Conservation (phyloP, 2,113 vertebrate species). For the Promerops cafer region DNA sequence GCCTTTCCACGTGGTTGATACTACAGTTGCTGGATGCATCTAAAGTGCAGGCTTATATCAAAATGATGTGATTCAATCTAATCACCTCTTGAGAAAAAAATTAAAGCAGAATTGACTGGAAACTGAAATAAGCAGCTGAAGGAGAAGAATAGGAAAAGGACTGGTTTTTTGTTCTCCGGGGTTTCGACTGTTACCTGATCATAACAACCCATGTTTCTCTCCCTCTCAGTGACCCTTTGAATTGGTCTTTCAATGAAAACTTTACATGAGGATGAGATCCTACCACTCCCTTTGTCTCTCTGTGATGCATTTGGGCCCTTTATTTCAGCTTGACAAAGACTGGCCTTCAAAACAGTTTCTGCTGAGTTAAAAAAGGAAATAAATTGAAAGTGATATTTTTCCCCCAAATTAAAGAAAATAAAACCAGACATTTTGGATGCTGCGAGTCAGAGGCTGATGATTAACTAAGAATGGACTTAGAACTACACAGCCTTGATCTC, state of each 20-base stretch:
- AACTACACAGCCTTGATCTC: background rate
- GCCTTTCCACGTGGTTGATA: background rate
- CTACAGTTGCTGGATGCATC: background rate
- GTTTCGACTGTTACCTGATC: background rate
- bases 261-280: background rate
- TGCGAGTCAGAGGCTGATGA: background rate
- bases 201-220: background rate
- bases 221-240: background rate
- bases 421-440: background rate
- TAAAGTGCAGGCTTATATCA: background rate
- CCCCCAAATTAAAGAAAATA: background rate
- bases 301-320: background rate
- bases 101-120: background rate
- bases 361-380: background rate
- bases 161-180: rapidly evolving
- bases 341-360: background rate
- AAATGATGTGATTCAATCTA: background rate
- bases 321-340: background rate
- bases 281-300: background rate
- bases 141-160: background rate
- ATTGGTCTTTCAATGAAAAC: background rate
- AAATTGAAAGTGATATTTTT: background rate
- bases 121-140: background rate
- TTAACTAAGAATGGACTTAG: background rate
- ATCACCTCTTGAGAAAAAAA: background rate